Conservation (phyloP, 1,140 invertebrate genomes). For the Cotesia glomerata region DNA sequence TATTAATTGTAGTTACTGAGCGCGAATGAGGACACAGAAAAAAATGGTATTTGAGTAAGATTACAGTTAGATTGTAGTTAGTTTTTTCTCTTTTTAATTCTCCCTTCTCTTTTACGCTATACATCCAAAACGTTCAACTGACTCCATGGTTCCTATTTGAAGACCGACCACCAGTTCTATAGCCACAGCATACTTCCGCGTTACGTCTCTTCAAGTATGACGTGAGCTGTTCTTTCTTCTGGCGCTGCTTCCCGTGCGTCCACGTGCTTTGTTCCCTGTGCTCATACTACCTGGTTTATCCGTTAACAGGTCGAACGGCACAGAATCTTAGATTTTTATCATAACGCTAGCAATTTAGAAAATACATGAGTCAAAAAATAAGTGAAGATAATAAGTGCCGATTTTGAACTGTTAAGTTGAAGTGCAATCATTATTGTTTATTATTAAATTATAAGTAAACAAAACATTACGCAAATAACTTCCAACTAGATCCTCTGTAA, state of each 20-base stretch:
- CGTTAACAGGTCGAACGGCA: background rate
- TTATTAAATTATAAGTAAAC: background rate
- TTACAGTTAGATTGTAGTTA: conserved; percentile 20
- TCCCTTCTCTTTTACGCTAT: conserved; percentile 8
- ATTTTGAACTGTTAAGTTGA: background rate
- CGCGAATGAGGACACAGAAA: conserved; percentile 18
- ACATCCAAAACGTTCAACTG: background rate
- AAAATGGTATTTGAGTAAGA: conserved; percentile 9
- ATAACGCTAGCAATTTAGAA: background rate
- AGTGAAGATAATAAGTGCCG: background rate
- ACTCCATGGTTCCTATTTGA: conserved; percentile 3
- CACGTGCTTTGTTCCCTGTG: conserved; percentile 36
- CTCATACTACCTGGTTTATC: conserved; percentile 5
- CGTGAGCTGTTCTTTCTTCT: conserved; percentile 22
- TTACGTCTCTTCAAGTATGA: conserved; percentile 25
- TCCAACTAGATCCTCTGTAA: too few relatives aligned
- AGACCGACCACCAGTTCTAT: conserved; percentile 17
- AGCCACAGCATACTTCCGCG: conserved; percentile 21
- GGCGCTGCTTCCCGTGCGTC: conserved; percentile 18
- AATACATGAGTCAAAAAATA: background rate
- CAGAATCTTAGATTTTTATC: conserved; percentile 17
- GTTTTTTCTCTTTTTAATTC: background rate
- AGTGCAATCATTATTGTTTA: background rate
- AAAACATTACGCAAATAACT: too few relatives aligned
- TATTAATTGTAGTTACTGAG: conserved; percentile 3